These are phyloP conservation scores for Astropecten irregularis DNA, from an alignment of 53 echinoderm and acorn worm genomes.

Conservation along the genomic window DNA sequence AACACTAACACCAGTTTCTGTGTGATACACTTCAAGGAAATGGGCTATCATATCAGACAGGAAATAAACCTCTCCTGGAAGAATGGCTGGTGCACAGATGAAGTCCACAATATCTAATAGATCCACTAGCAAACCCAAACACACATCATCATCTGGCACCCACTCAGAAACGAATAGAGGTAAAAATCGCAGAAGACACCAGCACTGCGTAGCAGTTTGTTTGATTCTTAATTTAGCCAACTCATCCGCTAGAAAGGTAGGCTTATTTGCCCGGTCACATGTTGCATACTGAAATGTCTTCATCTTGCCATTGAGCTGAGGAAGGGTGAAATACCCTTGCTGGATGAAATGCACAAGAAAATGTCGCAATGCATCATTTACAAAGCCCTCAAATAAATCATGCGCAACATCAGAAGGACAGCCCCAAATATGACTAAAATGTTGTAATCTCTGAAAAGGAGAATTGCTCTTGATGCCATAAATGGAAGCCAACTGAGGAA, in stretches of 20 bases:
- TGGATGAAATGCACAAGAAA: constrained; percentile 45
- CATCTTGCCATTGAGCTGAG: too few species aligned
- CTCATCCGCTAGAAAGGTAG: constrained; percentile 27
- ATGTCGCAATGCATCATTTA: constrained; percentile 20
- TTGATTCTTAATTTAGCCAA: constrained; percentile 54
- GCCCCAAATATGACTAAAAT: constrained; percentile 55
- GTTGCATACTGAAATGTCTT: too few species aligned
- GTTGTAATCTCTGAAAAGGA: constrained; percentile 37
- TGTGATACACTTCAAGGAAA: too few species aligned
- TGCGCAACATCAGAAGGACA: constrained; percentile 60
- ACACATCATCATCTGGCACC: constrained; percentile 60
- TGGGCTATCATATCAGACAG: too few species aligned
- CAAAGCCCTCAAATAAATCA: constrained; percentile 72
- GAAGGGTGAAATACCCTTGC: constrained; percentile 44
- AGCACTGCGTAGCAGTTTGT: constrained; percentile 61
- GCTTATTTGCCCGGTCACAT: constrained; percentile 58
- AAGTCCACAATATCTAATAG: constrained; percentile 59
- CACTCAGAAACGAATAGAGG: constrained; percentile 55
- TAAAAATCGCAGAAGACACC: constrained; percentile 61
- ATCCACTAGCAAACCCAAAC: constrained; percentile 33
- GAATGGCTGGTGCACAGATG: constrained; percentile 36
- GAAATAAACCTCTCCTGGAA: constrained; percentile 33
- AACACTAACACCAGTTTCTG: not conserved
- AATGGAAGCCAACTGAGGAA: constrained; percentile 31
- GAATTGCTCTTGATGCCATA: constrained; percentile 57